These are phyloP conservation scores for Catostomus latipinnis DNA, from an alignment of 2,797 vertebrate species.

Conservation along the genomic window DNA sequence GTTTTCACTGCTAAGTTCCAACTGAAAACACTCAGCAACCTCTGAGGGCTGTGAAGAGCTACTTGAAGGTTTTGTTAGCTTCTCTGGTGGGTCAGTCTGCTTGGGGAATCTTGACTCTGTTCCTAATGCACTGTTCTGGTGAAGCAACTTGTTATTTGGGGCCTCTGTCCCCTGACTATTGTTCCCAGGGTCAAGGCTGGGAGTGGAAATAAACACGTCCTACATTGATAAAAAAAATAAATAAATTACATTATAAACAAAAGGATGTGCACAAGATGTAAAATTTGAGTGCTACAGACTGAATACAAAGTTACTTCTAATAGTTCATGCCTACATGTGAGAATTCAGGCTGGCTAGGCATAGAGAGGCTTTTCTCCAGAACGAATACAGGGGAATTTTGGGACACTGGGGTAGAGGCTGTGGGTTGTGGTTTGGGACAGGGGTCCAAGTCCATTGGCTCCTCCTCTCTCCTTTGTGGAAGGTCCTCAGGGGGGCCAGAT, in stretches of 20 bases:
- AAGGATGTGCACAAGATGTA: not conserved
- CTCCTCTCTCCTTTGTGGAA: conserved; percentile 58
- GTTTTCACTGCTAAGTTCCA: conserved; percentile 80
- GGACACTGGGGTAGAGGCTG: conserved; percentile 84
- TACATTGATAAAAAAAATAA: conserved; percentile 62
- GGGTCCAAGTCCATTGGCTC: conserved; percentile 70
- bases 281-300: not conserved
- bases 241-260: not conserved
- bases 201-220: conserved; percentile 92
- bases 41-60: conserved; percentile 51
- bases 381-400: conserved; percentile 79
- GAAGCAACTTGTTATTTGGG: conserved; percentile 54
- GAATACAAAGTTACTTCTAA: not conserved
- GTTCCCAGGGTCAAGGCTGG: conserved; percentile 77
- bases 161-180: conserved; percentile 57
- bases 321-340: conserved; percentile 84
- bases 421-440: conserved; percentile 68
- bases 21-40: conserved; percentile 70
- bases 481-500: conserved; percentile 70
- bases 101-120: conserved; percentile 35
- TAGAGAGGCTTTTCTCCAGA: conserved; percentile 75
- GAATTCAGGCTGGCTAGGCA: conserved; percentile 91
- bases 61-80: conserved; percentile 42
- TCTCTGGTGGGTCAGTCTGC: conserved; percentile 47
- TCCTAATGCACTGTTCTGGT: conserved; percentile 57